phyloP scores from a whole-genome alignment of 2,113 vertebrate species.

The Megaceryle maxima region DNA sequence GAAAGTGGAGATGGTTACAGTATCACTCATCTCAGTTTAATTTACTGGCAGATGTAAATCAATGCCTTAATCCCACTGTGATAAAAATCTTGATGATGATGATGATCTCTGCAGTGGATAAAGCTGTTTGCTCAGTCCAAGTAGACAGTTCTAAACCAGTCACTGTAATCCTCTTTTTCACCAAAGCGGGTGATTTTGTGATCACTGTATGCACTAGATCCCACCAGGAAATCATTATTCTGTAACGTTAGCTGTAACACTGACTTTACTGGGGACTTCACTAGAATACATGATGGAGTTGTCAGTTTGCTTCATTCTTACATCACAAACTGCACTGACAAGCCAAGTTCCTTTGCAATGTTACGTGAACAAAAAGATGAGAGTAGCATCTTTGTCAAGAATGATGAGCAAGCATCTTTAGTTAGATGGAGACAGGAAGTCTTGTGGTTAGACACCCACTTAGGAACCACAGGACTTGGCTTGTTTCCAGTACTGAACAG shows the following conservation, averaged over 20 bases:
- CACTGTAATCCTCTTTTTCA: background rate
- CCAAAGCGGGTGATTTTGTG: background rate
- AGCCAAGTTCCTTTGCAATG: background rate
- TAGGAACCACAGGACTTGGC: background rate
- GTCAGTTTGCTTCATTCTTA: background rate
- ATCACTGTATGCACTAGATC: background rate
- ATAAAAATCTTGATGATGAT: background rate
- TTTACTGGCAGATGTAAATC: background rate
- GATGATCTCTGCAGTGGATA: background rate
- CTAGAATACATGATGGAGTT: background rate
- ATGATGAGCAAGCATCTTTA: slow-evolving; percentile 5
- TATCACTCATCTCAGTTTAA: slow-evolving; percentile 5
- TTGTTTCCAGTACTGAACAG: background rate
- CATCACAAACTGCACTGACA: background rate
- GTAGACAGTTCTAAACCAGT: background rate
- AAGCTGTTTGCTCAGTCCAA: background rate
- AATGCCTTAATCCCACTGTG: background rate
- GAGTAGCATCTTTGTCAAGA: background rate
- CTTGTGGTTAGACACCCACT: background rate
- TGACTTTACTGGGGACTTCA: background rate
- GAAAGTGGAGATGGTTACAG: background rate
- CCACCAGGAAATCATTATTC: background rate
- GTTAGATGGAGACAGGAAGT: background rate
- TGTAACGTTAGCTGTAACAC: background rate
- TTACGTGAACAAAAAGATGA: background rate